Evolutionary conservation across 2,888 invertebrate genomes (phyloP).

Genomic region (Protophormia terraenovae): DNA sequence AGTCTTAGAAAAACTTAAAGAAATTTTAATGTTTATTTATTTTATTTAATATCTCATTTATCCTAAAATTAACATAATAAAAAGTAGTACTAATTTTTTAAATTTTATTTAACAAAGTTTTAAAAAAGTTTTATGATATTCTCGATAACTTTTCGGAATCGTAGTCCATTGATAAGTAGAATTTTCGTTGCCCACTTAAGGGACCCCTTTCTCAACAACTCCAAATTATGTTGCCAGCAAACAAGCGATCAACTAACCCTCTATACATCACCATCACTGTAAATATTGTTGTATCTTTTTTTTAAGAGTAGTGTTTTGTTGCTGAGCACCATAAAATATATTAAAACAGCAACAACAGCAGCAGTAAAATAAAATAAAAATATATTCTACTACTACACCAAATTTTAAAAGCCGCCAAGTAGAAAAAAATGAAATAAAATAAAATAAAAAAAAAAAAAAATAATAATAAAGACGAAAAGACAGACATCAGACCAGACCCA

Average conservation of each 20-base stretch:
- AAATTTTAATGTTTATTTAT: too few species aligned
- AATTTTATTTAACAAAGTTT: too few species aligned
- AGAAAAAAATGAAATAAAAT: conserved; percentile 52
- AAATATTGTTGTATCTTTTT: conserved; percentile 27
- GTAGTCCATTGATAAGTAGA: too few species aligned
- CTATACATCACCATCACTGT: not conserved
- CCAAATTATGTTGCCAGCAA: too few species aligned
- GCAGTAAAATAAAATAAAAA: conserved; percentile 37
- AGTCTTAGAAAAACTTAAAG: too few species aligned
- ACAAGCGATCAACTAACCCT: not conserved
- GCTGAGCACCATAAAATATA: conserved; percentile 59
- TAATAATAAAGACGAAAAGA: conserved; percentile 63
- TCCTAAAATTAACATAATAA: too few species aligned
- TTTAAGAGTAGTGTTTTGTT: conserved; percentile 58
- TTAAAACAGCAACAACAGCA: conserved; percentile 54
- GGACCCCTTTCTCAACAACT: not conserved
- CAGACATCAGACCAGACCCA: conserved; percentile 66
- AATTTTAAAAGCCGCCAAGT: conserved; percentile 65
- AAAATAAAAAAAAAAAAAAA: conserved; percentile 32
- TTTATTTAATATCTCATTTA: too few species aligned
- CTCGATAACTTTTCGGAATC: too few species aligned
- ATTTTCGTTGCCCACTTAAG: too few species aligned
- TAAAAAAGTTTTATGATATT: too few species aligned
- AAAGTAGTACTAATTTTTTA: too few species aligned
- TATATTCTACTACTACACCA: conserved; percentile 62